phyloP scores from a whole-genome alignment of 1,140 invertebrate species.

The Hylyphantes graminicola region DNA sequence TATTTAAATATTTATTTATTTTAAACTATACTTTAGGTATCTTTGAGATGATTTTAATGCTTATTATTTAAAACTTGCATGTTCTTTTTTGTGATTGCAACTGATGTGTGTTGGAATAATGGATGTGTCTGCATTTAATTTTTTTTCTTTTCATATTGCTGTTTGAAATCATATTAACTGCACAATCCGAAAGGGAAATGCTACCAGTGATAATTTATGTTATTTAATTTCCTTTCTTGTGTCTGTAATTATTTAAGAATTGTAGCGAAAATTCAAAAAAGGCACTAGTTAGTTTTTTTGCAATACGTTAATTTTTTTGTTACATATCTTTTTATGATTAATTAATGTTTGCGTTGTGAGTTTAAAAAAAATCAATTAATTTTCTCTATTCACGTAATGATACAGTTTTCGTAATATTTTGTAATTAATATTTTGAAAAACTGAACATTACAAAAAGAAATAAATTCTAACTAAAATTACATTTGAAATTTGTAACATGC shows the following conservation, averaged over 20 bases:
- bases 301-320: conserved; percentile 49
- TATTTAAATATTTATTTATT: conserved; percentile 62
- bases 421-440: no score
- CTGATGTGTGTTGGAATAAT: conserved; percentile 38
- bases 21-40: conserved; percentile 56
- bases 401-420: no score
- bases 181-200: conserved; percentile 50
- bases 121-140: conserved; percentile 57
- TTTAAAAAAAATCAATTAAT: no score
- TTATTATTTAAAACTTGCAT: conserved; percentile 47
- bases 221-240: conserved; percentile 59
- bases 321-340: conserved; percentile 22
- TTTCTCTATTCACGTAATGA: no score
- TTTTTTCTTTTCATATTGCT: conserved; percentile 32
- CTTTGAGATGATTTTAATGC: conserved; percentile 58
- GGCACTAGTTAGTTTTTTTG: conserved; percentile 56
- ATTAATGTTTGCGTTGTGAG: background rate
- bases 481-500: no score
- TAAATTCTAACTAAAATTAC: no score
- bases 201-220: conserved; percentile 61
- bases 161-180: conserved; percentile 46
- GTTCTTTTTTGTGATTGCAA: conserved; percentile 50
- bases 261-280: conserved; percentile 14
- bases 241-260: conserved; percentile 46
- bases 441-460: no score